Conservation (phyloP, 2,113 vertebrate genomes). For the Cyphomyrus discorhynchus region DNA sequence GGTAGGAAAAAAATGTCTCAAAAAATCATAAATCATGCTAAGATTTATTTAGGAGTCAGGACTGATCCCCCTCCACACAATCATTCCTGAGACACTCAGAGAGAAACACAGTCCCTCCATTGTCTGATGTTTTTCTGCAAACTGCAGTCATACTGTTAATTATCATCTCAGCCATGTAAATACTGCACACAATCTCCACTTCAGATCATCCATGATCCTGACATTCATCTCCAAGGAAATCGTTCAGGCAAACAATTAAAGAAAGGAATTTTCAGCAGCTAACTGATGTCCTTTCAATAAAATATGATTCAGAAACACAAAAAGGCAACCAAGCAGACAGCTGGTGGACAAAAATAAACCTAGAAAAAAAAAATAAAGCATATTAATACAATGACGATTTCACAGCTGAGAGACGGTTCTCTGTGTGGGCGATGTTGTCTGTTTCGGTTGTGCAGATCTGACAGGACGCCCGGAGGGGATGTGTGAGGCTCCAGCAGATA, state of each 20-base stretch:
- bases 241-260: not conserved
- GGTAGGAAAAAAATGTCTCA: not conserved
- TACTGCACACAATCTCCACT: not conserved
- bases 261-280: not conserved
- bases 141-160: not conserved
- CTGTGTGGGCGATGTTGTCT: not conserved
- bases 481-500: constrained; percentile 29
- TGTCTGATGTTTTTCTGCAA: not conserved
- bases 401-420: constrained; percentile 16
- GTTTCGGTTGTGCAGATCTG: constrained; percentile 34
- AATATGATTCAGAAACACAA: not conserved
- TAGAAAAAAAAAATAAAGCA: not conserved
- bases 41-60: not conserved
- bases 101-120: not conserved
- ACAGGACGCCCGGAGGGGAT: constrained; percentile 30
- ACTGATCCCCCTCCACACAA: not conserved
- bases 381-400: constrained; percentile 17
- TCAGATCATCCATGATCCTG: not conserved
- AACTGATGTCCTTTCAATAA: not conserved
- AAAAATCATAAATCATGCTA: not conserved
- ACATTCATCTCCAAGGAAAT: not conserved
- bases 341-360: not conserved
- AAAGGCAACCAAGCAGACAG: not conserved
- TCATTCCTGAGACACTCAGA: not conserved
- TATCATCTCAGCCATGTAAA: not conserved